Evolutionary conservation across 2,888 invertebrate genomes (phyloP).

Genomic region (Melinopterus prodromus): DNA sequence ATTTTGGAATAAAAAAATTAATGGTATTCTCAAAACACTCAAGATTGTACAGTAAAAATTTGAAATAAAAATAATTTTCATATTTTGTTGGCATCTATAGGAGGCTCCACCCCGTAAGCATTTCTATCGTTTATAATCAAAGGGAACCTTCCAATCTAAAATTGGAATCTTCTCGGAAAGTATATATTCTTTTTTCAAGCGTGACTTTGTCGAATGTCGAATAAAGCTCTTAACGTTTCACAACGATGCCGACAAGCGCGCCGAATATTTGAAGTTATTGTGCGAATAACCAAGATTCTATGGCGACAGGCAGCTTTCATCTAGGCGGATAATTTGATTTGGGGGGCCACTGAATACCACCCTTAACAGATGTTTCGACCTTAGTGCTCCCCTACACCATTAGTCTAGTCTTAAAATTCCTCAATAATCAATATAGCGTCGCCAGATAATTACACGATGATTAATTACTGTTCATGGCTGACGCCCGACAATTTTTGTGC

Average conservation of each 20-base stretch:
- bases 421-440: not conserved
- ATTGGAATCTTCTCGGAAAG: too few relatives aligned
- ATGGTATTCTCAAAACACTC: too few relatives aligned
- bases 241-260: not conserved
- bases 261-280: conserved; percentile 4
- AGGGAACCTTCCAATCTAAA: too few relatives aligned
- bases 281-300: not conserved
- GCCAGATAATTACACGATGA: not conserved
- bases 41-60: too few relatives aligned
- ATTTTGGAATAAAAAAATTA: too few relatives aligned
- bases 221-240: not conserved
- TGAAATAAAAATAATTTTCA: too few relatives aligned
- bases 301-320: not conserved
- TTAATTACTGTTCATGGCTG: conserved; percentile 4
- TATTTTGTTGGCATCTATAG: too few relatives aligned
- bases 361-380: not conserved
- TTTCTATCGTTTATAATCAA: too few relatives aligned
- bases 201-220: not conserved
- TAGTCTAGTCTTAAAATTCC: not conserved
- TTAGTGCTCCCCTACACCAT: not conserved
- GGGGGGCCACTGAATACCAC: not conserved
- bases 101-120: too few relatives aligned
- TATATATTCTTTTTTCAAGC: not conserved
- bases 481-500: not conserved
- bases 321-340: not conserved